Evolutionary conservation across 2,113 vertebrate genomes (phyloP).

Genomic region (Camelus bactrianus): DNA sequence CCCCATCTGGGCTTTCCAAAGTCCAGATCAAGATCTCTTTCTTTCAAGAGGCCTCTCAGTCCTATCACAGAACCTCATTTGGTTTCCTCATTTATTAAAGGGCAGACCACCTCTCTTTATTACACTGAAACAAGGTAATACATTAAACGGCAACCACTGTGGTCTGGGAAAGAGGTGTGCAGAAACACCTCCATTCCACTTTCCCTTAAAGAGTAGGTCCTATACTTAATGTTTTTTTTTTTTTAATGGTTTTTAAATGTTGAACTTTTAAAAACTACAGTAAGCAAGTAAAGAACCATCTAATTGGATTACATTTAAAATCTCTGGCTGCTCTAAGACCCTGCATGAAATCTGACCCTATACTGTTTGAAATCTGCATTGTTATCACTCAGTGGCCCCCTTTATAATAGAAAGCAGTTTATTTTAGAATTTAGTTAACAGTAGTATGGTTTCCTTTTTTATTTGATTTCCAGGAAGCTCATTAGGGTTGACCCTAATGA

Average conservation of each 20-base stretch:
- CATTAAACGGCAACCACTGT: not conserved
- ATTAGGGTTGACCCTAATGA: not conserved
- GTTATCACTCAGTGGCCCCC: not conserved
- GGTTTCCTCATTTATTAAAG: not conserved
- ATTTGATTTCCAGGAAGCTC: not conserved
- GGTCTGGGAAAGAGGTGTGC: not conserved
- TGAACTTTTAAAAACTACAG: not conserved
- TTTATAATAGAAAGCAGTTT: not conserved
- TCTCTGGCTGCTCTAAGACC: not conserved
- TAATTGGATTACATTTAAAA: not conserved
- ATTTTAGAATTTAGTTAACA: not conserved
- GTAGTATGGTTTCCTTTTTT: not conserved
- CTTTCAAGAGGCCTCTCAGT: not conserved
- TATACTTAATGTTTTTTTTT: not conserved
- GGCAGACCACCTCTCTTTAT: not conserved
- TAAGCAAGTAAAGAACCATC: not conserved
- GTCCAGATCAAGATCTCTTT: not conserved
- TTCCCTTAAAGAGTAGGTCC: not conserved
- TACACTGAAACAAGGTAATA: not conserved
- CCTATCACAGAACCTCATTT: not conserved
- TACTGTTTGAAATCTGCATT: fast-evolving
- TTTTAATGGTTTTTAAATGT: not conserved
- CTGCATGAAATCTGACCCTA: not conserved
- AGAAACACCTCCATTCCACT: not conserved
- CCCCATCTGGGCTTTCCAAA: not conserved